These are phyloP conservation scores for Heterodera filipjevi DNA, from an alignment of 2,888 invertebrate genomes.

Conservation along the genomic window DNA sequence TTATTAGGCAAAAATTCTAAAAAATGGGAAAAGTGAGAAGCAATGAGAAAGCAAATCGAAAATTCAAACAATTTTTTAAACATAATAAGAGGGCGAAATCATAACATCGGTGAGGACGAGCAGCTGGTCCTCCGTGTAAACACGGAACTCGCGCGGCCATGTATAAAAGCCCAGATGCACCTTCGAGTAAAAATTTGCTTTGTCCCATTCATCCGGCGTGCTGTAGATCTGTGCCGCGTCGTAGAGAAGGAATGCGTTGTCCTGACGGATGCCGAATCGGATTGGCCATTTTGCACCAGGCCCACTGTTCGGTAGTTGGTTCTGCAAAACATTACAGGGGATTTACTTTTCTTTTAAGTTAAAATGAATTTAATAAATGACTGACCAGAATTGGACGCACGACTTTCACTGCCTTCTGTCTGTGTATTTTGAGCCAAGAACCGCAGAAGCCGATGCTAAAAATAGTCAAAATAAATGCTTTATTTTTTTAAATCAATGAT, in stretches of 20 bases:
- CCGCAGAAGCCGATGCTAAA: slow-evolving; percentile 52
- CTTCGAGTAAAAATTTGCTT: slow-evolving; percentile 67
- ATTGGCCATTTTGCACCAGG: slow-evolving; percentile 59
- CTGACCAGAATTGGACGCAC: slow-evolving; percentile 12
- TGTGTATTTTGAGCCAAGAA: slow-evolving; percentile 59
- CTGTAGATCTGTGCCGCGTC: too few relatives aligned
- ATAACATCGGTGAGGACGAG: slow-evolving; percentile 82
- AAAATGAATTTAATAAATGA: too few relatives aligned
- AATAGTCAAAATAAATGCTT: too few relatives aligned
- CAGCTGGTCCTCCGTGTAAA: slow-evolving; percentile 77
- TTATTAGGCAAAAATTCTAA: too few relatives aligned
- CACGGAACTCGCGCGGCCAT: slow-evolving; percentile 69
- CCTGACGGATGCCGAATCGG: slow-evolving; percentile 71
- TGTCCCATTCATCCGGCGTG: slow-evolving; percentile 73
- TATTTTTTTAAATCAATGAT: not conserved
- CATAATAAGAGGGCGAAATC: slow-evolving; percentile 89
- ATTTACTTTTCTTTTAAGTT: too few relatives aligned
- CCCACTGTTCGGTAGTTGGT: slow-evolving; percentile 41
- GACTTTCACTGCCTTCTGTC: slow-evolving; percentile 54
- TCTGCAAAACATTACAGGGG: not conserved
- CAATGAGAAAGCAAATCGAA: too few relatives aligned
- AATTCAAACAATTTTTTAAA: slow-evolving; percentile 66
- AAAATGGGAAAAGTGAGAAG: too few relatives aligned
- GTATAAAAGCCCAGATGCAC: slow-evolving; percentile 71
- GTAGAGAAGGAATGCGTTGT: slow-evolving; percentile 75